Evolutionary conservation across 1,140 invertebrate genomes (phyloP).

Genomic region (Drosophila navojoa): DNA sequence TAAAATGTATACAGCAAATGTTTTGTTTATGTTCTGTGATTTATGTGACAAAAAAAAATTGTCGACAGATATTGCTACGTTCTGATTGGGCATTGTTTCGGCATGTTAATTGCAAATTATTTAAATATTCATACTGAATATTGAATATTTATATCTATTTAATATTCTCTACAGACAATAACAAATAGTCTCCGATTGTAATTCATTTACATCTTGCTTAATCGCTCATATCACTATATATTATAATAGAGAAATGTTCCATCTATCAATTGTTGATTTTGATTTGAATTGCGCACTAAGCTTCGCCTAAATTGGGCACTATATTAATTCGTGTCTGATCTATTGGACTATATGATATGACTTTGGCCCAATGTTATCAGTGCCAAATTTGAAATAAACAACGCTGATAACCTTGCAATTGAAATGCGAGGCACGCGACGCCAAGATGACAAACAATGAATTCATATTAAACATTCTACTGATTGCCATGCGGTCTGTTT

Average conservation of each 20-base stretch:
- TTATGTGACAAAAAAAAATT: neutral
- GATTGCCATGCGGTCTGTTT: neutral
- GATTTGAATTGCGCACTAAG: neutral
- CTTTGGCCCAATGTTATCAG: conserved; percentile 67
- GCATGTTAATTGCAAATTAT: too few species aligned
- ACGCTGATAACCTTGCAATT: conserved; percentile 57
- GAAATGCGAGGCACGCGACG: conserved; percentile 54
- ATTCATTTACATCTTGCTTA: too few species aligned
- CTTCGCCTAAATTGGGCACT: neutral
- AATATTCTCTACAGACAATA: too few species aligned
- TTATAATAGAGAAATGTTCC: too few species aligned
- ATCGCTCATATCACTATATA: too few species aligned
- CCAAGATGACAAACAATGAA: conserved; percentile 40
- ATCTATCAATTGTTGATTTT: too few species aligned
- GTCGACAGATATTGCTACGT: too few species aligned
- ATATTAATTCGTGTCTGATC: conserved; percentile 3
- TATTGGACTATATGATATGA: conserved; percentile 3
- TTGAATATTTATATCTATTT: too few species aligned
- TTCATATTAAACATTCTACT: neutral
- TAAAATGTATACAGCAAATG: neutral
- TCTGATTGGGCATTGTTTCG: too few species aligned
- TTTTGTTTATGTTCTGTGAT: neutral
- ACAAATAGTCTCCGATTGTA: too few species aligned
- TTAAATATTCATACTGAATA: too few species aligned
- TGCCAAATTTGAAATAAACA: conserved; percentile 48